Conservation (phyloP, 2,113 vertebrate genomes). For the Potamarius usumacintae region DNA sequence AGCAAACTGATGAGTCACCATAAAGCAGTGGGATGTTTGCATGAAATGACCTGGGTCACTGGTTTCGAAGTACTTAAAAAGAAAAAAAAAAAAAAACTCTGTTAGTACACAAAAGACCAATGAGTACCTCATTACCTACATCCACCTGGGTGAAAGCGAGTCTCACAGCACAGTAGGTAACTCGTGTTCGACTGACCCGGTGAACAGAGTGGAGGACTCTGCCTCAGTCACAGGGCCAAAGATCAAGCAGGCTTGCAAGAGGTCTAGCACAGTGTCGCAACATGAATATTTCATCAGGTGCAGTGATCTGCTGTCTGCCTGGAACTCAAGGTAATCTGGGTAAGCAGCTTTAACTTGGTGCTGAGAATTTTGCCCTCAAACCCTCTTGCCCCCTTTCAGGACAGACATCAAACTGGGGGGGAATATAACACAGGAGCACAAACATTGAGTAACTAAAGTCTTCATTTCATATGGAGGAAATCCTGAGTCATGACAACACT, state of each 20-base stretch:
- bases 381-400: slow-evolving; percentile 51
- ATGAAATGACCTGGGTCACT: background rate
- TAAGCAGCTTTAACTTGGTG: slow-evolving; percentile 76
- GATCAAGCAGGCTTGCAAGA: slow-evolving; percentile 64
- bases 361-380: slow-evolving; percentile 54
- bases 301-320: slow-evolving; percentile 66
- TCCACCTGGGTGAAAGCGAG: background rate
- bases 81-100: background rate
- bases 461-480: background rate
- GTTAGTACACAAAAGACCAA: background rate
- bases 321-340: slow-evolving; percentile 70
- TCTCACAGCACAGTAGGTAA: background rate
- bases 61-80: background rate
- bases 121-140: background rate
- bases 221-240: slow-evolving; percentile 59
- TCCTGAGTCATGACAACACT: background rate
- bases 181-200: slow-evolving; percentile 27
- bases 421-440: background rate
- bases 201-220: background rate
- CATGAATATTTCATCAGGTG: slow-evolving; percentile 69
- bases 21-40: background rate
- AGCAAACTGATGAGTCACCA: background rate
- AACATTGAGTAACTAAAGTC: background rate
- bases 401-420: background rate
- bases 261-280: slow-evolving; percentile 63